Evolutionary conservation across 2,888 invertebrate genomes (phyloP).

Genomic region (Cryptus viduatorius): DNA sequence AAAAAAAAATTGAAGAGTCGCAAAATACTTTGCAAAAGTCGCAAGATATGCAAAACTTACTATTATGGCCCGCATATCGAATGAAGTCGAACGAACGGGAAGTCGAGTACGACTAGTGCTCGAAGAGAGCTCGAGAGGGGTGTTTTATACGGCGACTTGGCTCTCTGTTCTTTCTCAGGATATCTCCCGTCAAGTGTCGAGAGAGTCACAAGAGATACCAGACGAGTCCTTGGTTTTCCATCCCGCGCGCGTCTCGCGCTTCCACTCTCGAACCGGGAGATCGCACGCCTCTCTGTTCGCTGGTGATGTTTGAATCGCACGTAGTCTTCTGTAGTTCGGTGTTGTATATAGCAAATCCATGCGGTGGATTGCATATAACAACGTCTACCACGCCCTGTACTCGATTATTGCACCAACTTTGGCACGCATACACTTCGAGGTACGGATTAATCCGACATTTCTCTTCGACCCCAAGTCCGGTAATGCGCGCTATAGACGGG

Average conservation of each 20-base stretch:
- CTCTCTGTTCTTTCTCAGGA: constrained; percentile 72
- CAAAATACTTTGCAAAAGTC: neutral
- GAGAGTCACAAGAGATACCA: constrained; percentile 62
- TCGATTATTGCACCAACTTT: constrained; percentile 43
- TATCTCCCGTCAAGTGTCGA: constrained; percentile 66
- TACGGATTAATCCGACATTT: constrained; percentile 32
- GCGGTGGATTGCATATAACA: constrained; percentile 1
- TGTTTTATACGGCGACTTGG: constrained; percentile 78
- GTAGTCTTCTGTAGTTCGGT: constrained; percentile 35
- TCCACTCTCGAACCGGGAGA: constrained; percentile 36
- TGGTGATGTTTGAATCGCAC: constrained; percentile 26
- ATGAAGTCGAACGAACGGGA: constrained; percentile 71
- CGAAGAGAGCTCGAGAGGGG: constrained; percentile 75
- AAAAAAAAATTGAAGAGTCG: neutral
- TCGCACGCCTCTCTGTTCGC: constrained; percentile 56
- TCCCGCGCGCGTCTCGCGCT: constrained; percentile 57
- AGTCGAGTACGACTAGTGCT: constrained; percentile 74
- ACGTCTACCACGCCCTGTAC: constrained; percentile 62
- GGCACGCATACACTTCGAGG: constrained; percentile 15
- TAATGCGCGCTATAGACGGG: neutral
- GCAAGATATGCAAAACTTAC: constrained; percentile 72
- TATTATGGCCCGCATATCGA: constrained; percentile 71
- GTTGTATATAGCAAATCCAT: neutral
- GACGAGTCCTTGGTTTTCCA: constrained; percentile 76
- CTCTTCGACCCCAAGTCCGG: constrained; percentile 29